Evolutionary conservation across 2,888 invertebrate genomes (phyloP), one percentile per base, ranked within the genome.

Genomic region (Syritta pipiens): DNA sequence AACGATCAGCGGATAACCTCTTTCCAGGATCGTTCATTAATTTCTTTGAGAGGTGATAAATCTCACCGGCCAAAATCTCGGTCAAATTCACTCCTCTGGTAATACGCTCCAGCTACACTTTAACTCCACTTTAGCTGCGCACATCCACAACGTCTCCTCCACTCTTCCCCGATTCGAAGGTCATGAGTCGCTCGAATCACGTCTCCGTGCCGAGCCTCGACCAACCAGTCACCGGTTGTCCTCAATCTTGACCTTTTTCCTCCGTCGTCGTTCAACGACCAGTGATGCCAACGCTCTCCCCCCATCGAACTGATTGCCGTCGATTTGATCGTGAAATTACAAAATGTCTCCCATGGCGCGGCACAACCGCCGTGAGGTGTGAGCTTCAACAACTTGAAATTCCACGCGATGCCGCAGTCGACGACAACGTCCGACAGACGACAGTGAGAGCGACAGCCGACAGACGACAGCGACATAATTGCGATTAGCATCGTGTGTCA

Each of bases 401-500:
- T 40, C 14, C 53, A 48, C 12, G 26, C 30, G 40, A 14, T 35
- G 44, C n/a, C 44, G 2, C 10, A 17, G 37, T 37, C 37, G 14
- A 22, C 20, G 37, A 37, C 12, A 24, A 20, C 46, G 17, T 14
- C 40, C 53, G 37, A 26, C 22, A 24, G 46, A 46, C 26, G 46
- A 17, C 32, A 65, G 14, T 14, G 35, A 9, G 14, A 10, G 42
- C 51, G 37, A 48, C 44, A 32, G n/a, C 35, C 46, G 12, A 49
- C 57, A 17, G 44, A 53, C 65, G 42, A 67, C 72, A 57, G 68
- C 74, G 79, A 79, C 79, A 79, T 79, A 79, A 79, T 79, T 79
- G 67, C 79, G 79, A 79, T 79, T 68, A 74, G 74, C 79, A 79
- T 74, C 74, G 79, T 74, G n/a, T n/a, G 74, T 79, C 79, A 62